These are phyloP conservation scores for Glaucomys volans DNA, from an alignment of 2,113 vertebrate species.

Conservation along the genomic window DNA sequence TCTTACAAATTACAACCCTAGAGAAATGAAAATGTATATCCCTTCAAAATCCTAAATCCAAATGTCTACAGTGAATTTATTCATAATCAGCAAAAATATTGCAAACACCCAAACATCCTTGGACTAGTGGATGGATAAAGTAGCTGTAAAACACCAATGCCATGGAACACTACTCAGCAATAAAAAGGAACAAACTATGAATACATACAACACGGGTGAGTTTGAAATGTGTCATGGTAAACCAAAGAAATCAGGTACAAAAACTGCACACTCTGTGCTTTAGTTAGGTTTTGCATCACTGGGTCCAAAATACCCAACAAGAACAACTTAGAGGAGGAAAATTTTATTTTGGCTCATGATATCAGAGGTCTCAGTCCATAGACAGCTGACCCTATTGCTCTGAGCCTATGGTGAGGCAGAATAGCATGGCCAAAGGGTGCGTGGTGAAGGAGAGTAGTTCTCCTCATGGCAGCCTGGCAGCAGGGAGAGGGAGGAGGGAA, in stretches of 20 bases:
- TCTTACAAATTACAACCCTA: not conserved
- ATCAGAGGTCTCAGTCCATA: no score
- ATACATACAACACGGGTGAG: accelerated
- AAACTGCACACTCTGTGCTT: not conserved
- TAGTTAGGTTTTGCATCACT: no score
- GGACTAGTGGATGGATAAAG: not conserved
- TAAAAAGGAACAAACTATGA: not conserved
- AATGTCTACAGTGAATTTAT: not conserved
- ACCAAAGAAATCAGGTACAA: not conserved
- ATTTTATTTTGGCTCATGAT: no score
- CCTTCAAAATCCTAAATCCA: not conserved
- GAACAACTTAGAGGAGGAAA: no score
- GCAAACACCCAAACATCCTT: not conserved
- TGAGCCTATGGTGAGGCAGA: no score
- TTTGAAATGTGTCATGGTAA: not conserved
- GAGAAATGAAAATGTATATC: not conserved
- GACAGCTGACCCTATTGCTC: no score
- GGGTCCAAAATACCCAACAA: no score
- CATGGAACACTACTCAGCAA: not conserved
- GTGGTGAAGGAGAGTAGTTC: no score
- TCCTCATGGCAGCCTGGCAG: no score
- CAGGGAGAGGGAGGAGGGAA: no score
- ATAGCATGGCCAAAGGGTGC: no score
- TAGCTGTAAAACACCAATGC: accelerated
- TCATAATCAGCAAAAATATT: not conserved